These are phyloP conservation scores for Eurois occulta DNA, from an alignment of 2,888 invertebrate genomes.

Conservation along the genomic window DNA sequence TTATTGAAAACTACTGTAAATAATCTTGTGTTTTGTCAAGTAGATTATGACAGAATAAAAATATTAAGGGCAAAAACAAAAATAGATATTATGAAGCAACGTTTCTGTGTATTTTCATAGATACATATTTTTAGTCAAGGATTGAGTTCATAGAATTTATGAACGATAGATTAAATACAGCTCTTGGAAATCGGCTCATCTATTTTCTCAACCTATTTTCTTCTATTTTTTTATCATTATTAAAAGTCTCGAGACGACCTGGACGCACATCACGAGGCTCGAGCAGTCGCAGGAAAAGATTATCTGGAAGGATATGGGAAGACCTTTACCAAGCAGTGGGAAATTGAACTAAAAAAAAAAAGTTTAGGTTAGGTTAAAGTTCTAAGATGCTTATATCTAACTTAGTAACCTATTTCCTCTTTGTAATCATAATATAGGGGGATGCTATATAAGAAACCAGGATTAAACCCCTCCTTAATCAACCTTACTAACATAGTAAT, in stretches of 20 bases:
- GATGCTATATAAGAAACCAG: neutral
- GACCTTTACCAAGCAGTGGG: neutral
- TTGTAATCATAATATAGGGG: neutral
- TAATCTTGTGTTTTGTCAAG: neutral
- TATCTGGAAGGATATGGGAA: neutral
- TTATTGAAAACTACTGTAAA: neutral
- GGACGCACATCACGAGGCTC: neutral
- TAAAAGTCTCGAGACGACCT: neutral
- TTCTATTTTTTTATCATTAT: no score
- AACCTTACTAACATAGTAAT: conserved; percentile 1
- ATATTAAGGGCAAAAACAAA: neutral
- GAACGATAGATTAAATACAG: neutral
- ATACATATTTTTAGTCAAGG: neutral
- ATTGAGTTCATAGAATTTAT: neutral
- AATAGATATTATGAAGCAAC: conserved; percentile 1
- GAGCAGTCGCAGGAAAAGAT: neutral
- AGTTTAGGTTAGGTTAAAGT: no score
- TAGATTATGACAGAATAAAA: neutral
- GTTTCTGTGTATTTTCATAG: neutral
- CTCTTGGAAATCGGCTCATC: neutral
- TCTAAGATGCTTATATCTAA: neutral
- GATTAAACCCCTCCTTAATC: neutral
- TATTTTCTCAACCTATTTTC: no score
- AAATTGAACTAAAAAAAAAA: no score
- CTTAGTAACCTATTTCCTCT: neutral